Conservation (phyloP, 2,888 invertebrate species). For the Nyleta sp. region DNA sequence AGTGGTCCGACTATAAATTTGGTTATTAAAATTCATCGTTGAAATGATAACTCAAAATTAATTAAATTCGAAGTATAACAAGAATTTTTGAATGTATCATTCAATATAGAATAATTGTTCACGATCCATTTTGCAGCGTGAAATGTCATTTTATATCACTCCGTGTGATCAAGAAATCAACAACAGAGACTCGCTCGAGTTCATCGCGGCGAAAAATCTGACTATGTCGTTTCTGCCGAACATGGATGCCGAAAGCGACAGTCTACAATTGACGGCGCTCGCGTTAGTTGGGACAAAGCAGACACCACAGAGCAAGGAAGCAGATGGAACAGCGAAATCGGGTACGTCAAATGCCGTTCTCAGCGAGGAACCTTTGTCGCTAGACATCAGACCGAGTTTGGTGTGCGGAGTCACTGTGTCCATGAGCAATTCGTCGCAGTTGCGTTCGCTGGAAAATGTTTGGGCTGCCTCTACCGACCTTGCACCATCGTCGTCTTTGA, state of each 20-base stretch:
- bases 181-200: slow-evolving; percentile 78
- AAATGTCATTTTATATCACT: slow-evolving; percentile 83
- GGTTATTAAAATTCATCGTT: too few relatives aligned
- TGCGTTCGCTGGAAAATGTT: slow-evolving; percentile 79
- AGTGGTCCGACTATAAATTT: too few relatives aligned
- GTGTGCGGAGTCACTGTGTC: slow-evolving; percentile 83
- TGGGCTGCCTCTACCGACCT: slow-evolving; percentile 79
- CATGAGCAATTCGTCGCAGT: slow-evolving; percentile 72
- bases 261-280: slow-evolving; percentile 82
- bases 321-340: slow-evolving; percentile 47
- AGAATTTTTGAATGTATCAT: too few relatives aligned
- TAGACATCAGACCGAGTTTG: slow-evolving; percentile 82
- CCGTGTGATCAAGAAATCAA: slow-evolving; percentile 78
- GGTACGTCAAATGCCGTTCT: neutral
- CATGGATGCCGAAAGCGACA: slow-evolving; percentile 73
- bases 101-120: too few relatives aligned
- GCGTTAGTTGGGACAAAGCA: slow-evolving; percentile 81
- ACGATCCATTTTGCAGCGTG: slow-evolving; percentile 78
- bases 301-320: slow-evolving; percentile 59
- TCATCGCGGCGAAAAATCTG: slow-evolving; percentile 75
- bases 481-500: slow-evolving; percentile 82
- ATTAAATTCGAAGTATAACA: too few relatives aligned
- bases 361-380: slow-evolving; percentile 65
- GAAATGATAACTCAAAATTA: too few relatives aligned
- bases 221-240: slow-evolving; percentile 74